Conservation (phyloP, 2,797 vertebrate genomes). For the Petrocephalus sullivani region DNA sequence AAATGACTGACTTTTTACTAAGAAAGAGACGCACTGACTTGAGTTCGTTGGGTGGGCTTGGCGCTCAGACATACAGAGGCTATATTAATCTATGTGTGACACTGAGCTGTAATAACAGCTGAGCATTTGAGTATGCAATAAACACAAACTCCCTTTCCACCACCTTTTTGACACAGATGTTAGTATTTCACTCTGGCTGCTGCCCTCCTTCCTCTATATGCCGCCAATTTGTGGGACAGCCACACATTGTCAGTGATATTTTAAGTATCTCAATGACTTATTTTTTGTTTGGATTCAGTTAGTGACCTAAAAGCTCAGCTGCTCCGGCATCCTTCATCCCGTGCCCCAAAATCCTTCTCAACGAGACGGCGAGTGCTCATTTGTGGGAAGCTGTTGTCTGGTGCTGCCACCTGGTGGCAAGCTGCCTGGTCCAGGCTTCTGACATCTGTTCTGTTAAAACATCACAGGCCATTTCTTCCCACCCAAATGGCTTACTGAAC, state of each 20-base stretch:
- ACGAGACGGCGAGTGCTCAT: not conserved
- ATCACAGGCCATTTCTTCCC: not conserved
- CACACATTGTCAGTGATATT: not conserved
- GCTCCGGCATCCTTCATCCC: not conserved
- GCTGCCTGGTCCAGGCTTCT: not conserved
- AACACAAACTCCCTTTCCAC: not conserved
- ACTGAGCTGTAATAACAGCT: not conserved
- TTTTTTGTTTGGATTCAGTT: no score
- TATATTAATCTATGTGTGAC: not conserved
- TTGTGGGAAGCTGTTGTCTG: not conserved
- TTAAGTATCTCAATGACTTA: no score
- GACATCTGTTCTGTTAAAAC: not conserved
- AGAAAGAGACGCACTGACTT: not conserved
- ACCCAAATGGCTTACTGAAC: not conserved
- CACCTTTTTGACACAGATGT: not conserved
- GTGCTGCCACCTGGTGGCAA: conserved; percentile 7
- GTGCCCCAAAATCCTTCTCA: not conserved
- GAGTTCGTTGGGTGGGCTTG: not conserved
- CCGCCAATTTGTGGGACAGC: not conserved
- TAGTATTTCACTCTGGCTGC: not conserved
- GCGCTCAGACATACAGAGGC: not conserved
- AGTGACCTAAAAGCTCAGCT: no score
- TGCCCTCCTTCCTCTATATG: not conserved
- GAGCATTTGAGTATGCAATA: not conserved
- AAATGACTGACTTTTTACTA: not conserved